These are phyloP conservation scores for Dolichallabes microphthalmus DNA, from an alignment of 2,113 vertebrate species.

Conservation along the genomic window DNA sequence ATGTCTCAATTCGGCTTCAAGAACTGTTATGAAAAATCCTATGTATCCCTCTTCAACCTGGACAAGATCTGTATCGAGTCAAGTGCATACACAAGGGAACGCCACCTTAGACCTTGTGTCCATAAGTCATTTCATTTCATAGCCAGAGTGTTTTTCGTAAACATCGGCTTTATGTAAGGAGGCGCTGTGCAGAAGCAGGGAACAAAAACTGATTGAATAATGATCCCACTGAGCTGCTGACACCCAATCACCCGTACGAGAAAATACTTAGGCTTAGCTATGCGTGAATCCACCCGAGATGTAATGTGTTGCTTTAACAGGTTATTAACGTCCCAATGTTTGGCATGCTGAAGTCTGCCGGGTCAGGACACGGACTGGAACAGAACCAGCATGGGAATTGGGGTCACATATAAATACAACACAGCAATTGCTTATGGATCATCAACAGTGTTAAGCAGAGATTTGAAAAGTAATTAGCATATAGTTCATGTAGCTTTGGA, in stretches of 20 bases:
- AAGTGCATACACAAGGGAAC: background rate
- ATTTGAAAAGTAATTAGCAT: background rate
- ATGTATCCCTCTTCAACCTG: background rate
- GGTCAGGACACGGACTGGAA: background rate
- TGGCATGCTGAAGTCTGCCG: conserved; percentile 2
- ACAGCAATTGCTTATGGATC: background rate
- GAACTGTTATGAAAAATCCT: conserved; percentile 11
- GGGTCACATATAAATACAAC: background rate
- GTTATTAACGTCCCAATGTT: conserved; percentile 10
- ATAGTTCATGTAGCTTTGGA: background rate
- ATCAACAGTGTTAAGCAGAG: background rate
- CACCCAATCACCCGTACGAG: conserved; percentile 21
- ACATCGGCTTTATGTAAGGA: conserved; percentile 17
- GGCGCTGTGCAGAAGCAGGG: background rate
- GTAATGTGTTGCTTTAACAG: conserved; percentile 25
- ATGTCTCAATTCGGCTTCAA: background rate
- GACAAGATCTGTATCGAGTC: background rate
- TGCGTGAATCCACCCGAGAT: conserved; percentile 8
- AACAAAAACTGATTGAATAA: conserved; percentile 36
- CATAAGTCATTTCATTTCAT: background rate
- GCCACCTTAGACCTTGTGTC: background rate
- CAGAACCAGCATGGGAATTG: background rate
- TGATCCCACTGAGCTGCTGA: conserved; percentile 8
- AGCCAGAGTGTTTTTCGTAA: conserved; percentile 1
- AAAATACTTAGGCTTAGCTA: conserved; percentile 5